Base-by-base conservation (phyloP, 2,888 invertebrate species). In the Drosophila hawaiiensis region DNA sequence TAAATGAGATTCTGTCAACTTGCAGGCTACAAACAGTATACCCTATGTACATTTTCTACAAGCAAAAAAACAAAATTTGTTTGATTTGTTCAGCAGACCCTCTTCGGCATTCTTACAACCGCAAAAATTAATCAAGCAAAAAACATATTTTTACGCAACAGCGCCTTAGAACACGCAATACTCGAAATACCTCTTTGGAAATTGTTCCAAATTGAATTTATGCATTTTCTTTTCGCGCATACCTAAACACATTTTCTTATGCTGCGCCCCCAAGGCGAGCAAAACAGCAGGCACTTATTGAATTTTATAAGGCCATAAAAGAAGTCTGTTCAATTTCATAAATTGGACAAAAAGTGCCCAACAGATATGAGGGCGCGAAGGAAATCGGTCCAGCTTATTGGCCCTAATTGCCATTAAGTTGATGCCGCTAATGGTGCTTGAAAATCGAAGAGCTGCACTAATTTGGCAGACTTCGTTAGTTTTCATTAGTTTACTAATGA, bases 91-190 rank as follows among this genome's bases (percentile, higher is more conserved):
- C 59, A 22, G 68, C 64, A 60, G 5, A 49, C 35, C 66, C 41
- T 52, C 56, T 73, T 72, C 59, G 49, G 39, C 58, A 68, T 65
- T 70, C 62, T 75, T 66, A 68, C 60, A 73, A 71, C 73, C 78
- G 62, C 76, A 77, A 73, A 82, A 89, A 84, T 87, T 89, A 89
- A 87, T 87, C 86, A 86, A 87, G 89, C 80, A 83, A 83, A 86
- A 86, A 78, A 68, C 65, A 78, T 66, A 43, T 72, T 77, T 66
- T 79, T 73, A 78, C 80, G 78, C 83, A 67, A 72, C 63, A 58
- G 28, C 83, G 71, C 80, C 80, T 66, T 71, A 70, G 59, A 72
- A 58, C 56, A 62, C 50, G 53, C 82, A 31, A 70, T 62, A 64
- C 53, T 56, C 50, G 47, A 41, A 59, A 52, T 66, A 63, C 74